Conservation (phyloP, 2,797 vertebrate species). For the Knipowitschia caucasica region DNA sequence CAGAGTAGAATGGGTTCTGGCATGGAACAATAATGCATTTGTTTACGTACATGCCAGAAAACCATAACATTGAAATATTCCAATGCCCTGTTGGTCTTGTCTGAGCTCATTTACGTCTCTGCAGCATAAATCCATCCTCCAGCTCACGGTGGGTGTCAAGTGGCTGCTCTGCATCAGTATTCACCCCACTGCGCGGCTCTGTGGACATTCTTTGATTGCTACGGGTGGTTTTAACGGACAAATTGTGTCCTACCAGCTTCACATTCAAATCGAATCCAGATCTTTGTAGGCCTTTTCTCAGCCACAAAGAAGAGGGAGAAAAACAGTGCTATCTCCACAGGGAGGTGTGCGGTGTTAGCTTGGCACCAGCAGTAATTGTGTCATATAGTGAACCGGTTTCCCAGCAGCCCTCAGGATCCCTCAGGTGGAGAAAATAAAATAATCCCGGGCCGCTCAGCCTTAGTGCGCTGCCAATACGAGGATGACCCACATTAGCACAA, state of each 20-base stretch:
- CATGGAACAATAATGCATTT: background rate
- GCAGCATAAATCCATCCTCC: constrained; percentile 8
- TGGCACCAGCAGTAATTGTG: constrained; percentile 29
- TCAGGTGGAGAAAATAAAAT: constrained; percentile 28
- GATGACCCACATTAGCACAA: constrained; percentile 41
- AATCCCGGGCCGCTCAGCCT: constrained; percentile 21
- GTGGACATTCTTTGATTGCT: constrained; percentile 11
- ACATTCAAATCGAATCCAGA: background rate
- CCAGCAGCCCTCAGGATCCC: constrained; percentile 24
- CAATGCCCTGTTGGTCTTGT: constrained; percentile 1
- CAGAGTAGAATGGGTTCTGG: background rate
- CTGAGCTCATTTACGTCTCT: constrained; percentile 4
- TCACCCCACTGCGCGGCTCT: constrained; percentile 4
- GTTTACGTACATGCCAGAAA: background rate
- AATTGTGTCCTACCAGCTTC: background rate
- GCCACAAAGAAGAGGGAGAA: background rate
- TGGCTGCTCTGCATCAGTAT: background rate
- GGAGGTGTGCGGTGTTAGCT: constrained; percentile 8
- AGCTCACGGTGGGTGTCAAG: constrained; percentile 11
- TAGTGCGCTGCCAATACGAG: constrained; percentile 21
- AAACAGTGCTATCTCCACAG: constrained; percentile 10
- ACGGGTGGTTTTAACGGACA: background rate
- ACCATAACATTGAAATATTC: background rate
- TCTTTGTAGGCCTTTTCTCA: constrained; percentile 7
- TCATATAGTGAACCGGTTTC: constrained; percentile 24